Base-by-base conservation (phyloP, 2,888 invertebrate genomes). In the Malachius bipustulatus region DNA sequence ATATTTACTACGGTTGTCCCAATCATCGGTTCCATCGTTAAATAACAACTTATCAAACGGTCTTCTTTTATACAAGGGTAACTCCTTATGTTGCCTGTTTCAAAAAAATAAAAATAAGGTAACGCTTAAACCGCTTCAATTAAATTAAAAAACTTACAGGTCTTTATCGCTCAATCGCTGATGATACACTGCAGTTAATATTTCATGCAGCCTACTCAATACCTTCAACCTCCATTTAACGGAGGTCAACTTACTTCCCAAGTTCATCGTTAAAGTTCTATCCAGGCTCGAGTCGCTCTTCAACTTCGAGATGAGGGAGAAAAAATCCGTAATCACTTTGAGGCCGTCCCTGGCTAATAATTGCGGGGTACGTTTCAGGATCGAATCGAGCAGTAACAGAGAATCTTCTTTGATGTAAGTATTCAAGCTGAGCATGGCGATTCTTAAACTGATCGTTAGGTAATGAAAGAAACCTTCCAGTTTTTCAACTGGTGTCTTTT, bases 381-480 rank as follows among this genome's bases (percentile, higher is more conserved):
- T 65, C 27, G 79, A 67, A 53, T 90, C 89, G 11, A 93, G 63
- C 44, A 89, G 72, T 1, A 76, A 55, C 1, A 93, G 64, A 0
- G 90, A 83, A 59, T 89, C 89, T 55, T 85, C 81, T 55, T 88
- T 84, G 41, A 93, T 77, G 32, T 71, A 67, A 8, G 70, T 71
- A 55, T 83, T 75, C 39, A 93, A 82, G 51, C 91, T 85, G 1
- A 89, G 90, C 85, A 93, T 87, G 1, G 87, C 82, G 64, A 90
- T 90, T 34, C 80, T 73, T 30, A 91, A 60, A 58, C 87, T 84
- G 1, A 84, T 81, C 12, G 80, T 75, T 39, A 91, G 63, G 4
- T 82, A 67, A 41, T 78, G 74, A 54, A 82, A 82, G 57, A 85
- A 15, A 14, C 4, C 8, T 31, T 14, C 11, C 12, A 14, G 8